Evolutionary conservation across 2,888 invertebrate genomes (phyloP).

Genomic region (Acheta domesticus): DNA sequence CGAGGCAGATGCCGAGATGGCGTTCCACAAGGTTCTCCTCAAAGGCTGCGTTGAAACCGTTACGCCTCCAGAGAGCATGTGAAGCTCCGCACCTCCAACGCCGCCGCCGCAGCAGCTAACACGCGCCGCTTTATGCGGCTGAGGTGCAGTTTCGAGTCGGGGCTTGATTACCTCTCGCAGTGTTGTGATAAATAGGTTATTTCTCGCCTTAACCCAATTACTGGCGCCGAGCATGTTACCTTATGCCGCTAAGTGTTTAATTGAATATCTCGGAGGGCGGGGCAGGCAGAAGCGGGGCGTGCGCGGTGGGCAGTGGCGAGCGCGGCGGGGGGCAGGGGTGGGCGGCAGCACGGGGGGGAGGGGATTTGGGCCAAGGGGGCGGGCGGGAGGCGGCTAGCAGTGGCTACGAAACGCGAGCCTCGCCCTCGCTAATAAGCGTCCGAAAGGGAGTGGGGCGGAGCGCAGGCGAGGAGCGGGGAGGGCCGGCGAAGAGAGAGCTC

Average conservation of each 20-base stretch:
- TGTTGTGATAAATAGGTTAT: slow-evolving; percentile 18
- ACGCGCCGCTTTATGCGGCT: no score
- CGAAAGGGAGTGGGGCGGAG: background rate
- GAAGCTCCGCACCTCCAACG: no score
- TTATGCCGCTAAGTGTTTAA: slow-evolving; percentile 9
- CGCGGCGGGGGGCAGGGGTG: background rate
- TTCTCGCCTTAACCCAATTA: slow-evolving; percentile 3
- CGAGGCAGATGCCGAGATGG: no score
- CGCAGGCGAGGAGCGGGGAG: background rate
- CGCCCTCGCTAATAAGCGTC: background rate
- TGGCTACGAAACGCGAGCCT: no score
- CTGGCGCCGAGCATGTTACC: background rate
- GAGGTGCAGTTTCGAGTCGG: background rate
- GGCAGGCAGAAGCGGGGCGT: background rate
- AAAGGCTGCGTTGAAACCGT: no score
- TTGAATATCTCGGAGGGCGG: background rate
- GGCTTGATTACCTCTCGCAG: slow-evolving; percentile 5
- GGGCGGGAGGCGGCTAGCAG: no score
- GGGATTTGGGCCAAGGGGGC: no score
- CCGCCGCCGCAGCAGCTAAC: no score
- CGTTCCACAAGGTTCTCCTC: no score
- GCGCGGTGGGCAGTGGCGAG: background rate
- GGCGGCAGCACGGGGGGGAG: no score
- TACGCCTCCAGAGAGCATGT: no score
- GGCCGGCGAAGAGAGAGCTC: background rate